Base-by-base conservation (phyloP, 2,113 vertebrate species). In the Rana temporaria region DNA sequence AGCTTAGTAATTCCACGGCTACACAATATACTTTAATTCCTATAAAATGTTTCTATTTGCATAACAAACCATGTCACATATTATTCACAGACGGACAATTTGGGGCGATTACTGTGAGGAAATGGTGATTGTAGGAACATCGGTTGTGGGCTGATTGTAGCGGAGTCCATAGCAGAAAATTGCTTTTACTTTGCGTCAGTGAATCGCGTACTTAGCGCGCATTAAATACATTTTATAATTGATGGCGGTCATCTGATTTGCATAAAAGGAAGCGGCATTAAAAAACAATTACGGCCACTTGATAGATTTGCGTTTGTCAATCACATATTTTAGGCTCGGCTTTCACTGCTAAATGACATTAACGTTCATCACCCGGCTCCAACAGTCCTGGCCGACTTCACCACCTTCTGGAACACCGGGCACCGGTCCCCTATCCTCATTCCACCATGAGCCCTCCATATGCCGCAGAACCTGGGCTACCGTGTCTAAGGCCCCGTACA, bases 311-410 rank as follows among this genome's bases (percentile, higher is more conserved):
- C 26, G 26, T 24, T 57, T 62, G 63, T 81, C 38, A 81, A 72
- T 81, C 79, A 81, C 62, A 42, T 20, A 30, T 42, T 72, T 72
- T 19, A 72, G 16, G 32, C 63, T 32, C 5, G 60, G 57, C 32
- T 20, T 80, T 42, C 24, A 32, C 16, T 81, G 34, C 78, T 62
- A 71, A 81, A 81, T 81, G 67, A 60, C 38, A 71, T 72, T 22
- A 57, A 55, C 79, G 72, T 57, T 63, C 22, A 81, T 71, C 63
- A 72, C 17, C 71, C 30, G 68, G 79, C 79, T 38, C 22, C 52
- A 19, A 19, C 38, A 63, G 52, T 20, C 42, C 34, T 71, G 56
- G 56, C 68, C 57, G 18, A 53, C 16, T 24, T 80, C 32, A 30
- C 24, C 52, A 16, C 55, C 57, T 20, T 63, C 56, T 81, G 34